Percentiles rank a stretch among this genome's conserved stretches.
phyloP scores from a whole-genome alignment of 2,113 vertebrate species.

The Halichoerus grypus region DNA sequence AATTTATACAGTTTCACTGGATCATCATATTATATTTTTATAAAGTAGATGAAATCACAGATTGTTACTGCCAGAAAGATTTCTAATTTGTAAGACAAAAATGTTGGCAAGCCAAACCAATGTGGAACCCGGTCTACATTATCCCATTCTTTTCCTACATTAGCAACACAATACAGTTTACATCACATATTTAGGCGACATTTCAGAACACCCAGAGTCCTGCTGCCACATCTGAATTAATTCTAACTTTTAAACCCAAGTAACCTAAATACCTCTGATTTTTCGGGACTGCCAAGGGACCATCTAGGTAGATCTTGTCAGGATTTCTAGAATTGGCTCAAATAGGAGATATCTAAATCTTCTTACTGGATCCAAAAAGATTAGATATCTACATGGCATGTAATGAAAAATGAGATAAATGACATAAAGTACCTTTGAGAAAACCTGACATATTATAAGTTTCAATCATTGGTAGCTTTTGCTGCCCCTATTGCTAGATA shows the following conservation, averaged over 20 bases:
- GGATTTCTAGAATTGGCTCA: neutral
- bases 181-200: neutral
- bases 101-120: neutral
- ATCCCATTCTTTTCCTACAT: neutral
- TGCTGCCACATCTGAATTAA: neutral
- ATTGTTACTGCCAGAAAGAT: neutral
- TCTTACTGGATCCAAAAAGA: neutral
- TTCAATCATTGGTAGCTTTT: neutral
- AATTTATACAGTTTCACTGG: neutral
- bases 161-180: neutral
- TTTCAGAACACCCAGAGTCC: neutral
- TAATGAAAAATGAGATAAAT: conserved; percentile 16
- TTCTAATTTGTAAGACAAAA: conserved; percentile 32
- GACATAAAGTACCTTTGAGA: neutral
- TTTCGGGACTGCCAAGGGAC: neutral
- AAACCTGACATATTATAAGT: neutral
- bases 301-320: neutral
- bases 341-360: neutral
- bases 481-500: neutral
- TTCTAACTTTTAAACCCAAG: conserved; percentile 4
- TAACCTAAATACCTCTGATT: neutral
- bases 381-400: neutral
- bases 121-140: neutral
- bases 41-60: neutral
- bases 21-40: neutral